Percentiles rank a stretch among this genome's conserved stretches.
These are phyloP conservation scores for Eremophila alpestris DNA, from an alignment of 2,797 vertebrate genomes.

Conservation along the genomic window DNA sequence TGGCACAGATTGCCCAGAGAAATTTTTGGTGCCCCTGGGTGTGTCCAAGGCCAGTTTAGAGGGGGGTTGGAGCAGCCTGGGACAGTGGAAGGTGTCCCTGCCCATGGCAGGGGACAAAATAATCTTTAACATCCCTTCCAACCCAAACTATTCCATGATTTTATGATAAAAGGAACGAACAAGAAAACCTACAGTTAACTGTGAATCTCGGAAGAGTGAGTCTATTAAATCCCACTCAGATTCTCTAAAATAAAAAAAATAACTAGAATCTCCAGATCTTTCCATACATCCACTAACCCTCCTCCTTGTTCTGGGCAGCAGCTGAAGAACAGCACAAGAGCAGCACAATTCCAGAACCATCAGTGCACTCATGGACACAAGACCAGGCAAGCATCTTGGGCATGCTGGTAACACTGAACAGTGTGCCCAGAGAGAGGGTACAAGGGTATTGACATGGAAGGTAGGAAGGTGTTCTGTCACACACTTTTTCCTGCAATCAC, in stretches of 20 bases:
- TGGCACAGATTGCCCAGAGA: not conserved
- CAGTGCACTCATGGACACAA: not conserved
- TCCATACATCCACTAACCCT: not conserved
- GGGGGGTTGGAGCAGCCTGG: not conserved
- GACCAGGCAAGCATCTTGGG: accelerated
- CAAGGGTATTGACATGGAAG: not conserved
- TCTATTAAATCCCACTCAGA: not conserved
- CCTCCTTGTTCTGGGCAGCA: not conserved
- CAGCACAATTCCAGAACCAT: accelerated
- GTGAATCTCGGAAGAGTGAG: not conserved
- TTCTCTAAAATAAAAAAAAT: not conserved
- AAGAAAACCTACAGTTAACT: not conserved
- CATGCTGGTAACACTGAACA: not conserved
- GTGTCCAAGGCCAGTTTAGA: not conserved
- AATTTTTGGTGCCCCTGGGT: accelerated
- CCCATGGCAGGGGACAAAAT: not conserved
- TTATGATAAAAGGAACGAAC: not conserved
- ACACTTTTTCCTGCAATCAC: not conserved
- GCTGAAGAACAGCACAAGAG: not conserved
- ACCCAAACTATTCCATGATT: not conserved
- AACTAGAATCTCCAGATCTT: not conserved
- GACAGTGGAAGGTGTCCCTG: not conserved
- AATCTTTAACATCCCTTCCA: not conserved
- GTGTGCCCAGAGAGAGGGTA: accelerated
- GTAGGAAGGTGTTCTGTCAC: accelerated